These are phyloP conservation scores for Carlito syrichta DNA, from an alignment of 2,113 vertebrate genomes.

Conservation along the genomic window DNA sequence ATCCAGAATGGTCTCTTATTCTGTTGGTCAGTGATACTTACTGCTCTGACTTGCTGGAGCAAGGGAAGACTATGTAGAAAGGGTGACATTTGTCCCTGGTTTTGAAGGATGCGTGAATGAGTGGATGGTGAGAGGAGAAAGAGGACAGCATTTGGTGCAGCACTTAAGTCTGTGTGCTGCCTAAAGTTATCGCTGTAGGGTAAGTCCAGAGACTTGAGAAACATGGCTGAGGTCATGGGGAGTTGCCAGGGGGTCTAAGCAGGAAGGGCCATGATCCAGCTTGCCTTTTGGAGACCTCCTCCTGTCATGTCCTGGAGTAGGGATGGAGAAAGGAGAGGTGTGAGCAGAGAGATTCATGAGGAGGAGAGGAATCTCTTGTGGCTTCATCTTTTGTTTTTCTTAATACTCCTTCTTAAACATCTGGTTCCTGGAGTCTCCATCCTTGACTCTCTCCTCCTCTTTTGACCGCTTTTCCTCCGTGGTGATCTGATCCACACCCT, in stretches of 20 bases:
- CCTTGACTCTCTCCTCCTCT: neutral
- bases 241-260: neutral
- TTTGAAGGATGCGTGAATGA: neutral
- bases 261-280: neutral
- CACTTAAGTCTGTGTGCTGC: too few relatives aligned
- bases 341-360: fast-evolving
- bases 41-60: neutral
- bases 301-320: neutral
- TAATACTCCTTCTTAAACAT: too few relatives aligned
- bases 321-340: neutral
- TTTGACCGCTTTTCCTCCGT: neutral
- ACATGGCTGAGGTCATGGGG: neutral
- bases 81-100: neutral
- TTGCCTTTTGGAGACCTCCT: neutral
- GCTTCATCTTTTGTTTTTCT: neutral
- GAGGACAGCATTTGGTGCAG: fast-evolving
- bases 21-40: neutral
- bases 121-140: neutral
- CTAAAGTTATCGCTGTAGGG: too few relatives aligned
- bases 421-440: too few relatives aligned
- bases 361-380: fast-evolving
- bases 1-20: too few relatives aligned
- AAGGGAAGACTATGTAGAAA: neutral
- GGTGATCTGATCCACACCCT: neutral
- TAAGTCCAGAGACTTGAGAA: neutral